Evolutionary conservation across 2,113 vertebrate genomes (phyloP).

Genomic region (Egretta garzetta): DNA sequence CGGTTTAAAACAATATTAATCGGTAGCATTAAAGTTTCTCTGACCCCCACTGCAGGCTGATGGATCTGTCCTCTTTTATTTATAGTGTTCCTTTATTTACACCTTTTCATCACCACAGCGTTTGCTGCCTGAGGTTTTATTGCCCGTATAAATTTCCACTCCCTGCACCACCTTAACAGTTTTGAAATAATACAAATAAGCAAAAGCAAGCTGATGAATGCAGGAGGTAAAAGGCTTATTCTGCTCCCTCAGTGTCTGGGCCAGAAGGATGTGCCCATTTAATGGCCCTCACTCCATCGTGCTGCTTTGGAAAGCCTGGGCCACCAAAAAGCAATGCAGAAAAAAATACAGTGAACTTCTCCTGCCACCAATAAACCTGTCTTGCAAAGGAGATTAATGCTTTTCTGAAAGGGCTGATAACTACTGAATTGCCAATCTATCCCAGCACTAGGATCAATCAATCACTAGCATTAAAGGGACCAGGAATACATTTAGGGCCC

Average conservation of each 20-base stretch:
- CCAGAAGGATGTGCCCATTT: background rate
- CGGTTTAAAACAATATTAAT: conserved; percentile 2
- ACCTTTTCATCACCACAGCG: background rate
- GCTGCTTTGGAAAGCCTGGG: background rate
- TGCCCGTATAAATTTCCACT: conserved; percentile 58
- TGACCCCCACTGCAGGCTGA: background rate
- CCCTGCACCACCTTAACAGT: background rate
- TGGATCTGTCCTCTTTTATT: conserved; percentile 12
- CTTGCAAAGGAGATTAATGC: conserved; percentile 29
- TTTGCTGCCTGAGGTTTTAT: conserved; percentile 44
- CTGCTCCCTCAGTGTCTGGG: background rate
- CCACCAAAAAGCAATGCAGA: background rate
- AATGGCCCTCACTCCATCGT: background rate
- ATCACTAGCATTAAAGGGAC: background rate
- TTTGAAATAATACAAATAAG: conserved; percentile 37
- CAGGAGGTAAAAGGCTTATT: background rate
- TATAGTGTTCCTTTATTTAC: conserved; percentile 6
- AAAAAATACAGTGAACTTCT: conserved; percentile 64
- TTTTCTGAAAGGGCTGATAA: conserved; percentile 59
- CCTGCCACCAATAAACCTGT: conserved; percentile 71
- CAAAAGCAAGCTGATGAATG: conserved; percentile 8
- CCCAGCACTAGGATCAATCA: conserved; percentile 47
- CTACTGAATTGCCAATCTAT: conserved; percentile 28
- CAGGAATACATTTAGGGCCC: background rate
- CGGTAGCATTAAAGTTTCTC: background rate